Base-by-base conservation (phyloP, 2,888 invertebrate genomes). In the Aricia artaxerxes region DNA sequence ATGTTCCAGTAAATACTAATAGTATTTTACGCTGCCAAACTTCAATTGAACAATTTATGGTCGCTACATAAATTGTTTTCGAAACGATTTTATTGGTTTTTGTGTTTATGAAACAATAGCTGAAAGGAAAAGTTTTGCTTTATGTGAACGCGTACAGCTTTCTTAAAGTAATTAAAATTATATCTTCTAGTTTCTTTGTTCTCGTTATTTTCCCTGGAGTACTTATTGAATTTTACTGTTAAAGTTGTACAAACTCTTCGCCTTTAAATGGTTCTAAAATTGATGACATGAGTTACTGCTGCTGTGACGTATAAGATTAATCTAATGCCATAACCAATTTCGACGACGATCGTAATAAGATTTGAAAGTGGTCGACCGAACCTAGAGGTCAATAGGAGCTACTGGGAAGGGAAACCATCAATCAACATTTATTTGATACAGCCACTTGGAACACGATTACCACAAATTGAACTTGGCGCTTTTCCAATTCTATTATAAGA, bases 361-460 rank as follows among this genome's bases (percentile, higher is more conserved):
- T 69, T 64, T n/a, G 40, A 38, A 83, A 85, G 85, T 86, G 87
- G 87, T 87, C 83, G 83, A 86, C 84, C 85, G 84, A 87, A 86
- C 84, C 73, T 73, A 80, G 78, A 90, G 89, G 89, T 89, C 88
- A 85, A 86, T 84, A 85, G 84, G 86, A 86, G 86, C 88, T 88
- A 87, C 85, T 83, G 78, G 81, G 86, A 88, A 90, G 87, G 90
- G 91, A 92, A 91, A 88, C 85, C 86, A 92, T 92, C 89, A 90
- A 91, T 93, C 92, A 91, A 88, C 88, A 88, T 89, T 89, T 88
- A 90, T 88, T 89, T 91, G 88, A 90, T 90, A 90, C 88, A 88
- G 88, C 87, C 91, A 92, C 90, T 92, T 87, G 86, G 87, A 89
- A 90, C 88, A 90, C 89, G 88, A 91, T 92, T 90, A 90, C 88